These are phyloP conservation scores for Phaethornis superciliosus DNA, from an alignment of 2,113 vertebrate species.

Conservation along the genomic window DNA sequence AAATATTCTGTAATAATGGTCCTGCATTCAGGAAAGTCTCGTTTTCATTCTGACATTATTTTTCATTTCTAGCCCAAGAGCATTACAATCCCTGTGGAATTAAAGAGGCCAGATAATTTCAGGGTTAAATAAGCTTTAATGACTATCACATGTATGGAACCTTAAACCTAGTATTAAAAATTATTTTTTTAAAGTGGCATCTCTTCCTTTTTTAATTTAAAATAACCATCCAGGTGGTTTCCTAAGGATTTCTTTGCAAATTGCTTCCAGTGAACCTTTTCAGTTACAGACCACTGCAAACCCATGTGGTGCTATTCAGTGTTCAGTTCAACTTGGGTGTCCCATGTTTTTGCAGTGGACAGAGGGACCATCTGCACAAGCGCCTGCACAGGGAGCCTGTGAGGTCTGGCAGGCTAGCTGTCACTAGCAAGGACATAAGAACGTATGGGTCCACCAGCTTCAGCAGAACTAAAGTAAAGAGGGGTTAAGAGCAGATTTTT, in stretches of 20 bases:
- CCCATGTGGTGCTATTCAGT: slow-evolving; percentile 77
- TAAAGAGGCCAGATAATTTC: slow-evolving; percentile 80
- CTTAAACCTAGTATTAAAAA: slow-evolving; percentile 82
- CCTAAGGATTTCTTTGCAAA: slow-evolving; percentile 81
- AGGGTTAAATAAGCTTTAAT: slow-evolving; percentile 86
- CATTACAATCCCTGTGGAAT: slow-evolving; percentile 67
- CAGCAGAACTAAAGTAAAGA: background rate
- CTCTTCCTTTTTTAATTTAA: slow-evolving; percentile 84
- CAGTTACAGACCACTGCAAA: slow-evolving; percentile 81
- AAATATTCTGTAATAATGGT: slow-evolving; percentile 66
- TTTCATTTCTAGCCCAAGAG: slow-evolving; percentile 78
- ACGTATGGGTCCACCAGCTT: background rate
- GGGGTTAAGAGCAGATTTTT: background rate
- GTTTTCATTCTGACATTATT: slow-evolving; percentile 76
- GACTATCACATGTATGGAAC: slow-evolving; percentile 83
- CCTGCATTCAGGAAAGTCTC: slow-evolving; percentile 55
- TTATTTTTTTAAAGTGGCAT: slow-evolving; percentile 80
- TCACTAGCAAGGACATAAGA: background rate
- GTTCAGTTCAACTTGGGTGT: slow-evolving; percentile 82
- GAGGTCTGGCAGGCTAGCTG: background rate
- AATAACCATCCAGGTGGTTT: slow-evolving; percentile 85
- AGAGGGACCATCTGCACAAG: slow-evolving; percentile 25
- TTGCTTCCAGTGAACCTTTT: slow-evolving; percentile 83
- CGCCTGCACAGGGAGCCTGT: background rate
- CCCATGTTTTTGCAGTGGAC: slow-evolving; percentile 69